Base-by-base conservation (phyloP, 2,797 vertebrate species). In the Pseudochromis fuscus region DNA sequence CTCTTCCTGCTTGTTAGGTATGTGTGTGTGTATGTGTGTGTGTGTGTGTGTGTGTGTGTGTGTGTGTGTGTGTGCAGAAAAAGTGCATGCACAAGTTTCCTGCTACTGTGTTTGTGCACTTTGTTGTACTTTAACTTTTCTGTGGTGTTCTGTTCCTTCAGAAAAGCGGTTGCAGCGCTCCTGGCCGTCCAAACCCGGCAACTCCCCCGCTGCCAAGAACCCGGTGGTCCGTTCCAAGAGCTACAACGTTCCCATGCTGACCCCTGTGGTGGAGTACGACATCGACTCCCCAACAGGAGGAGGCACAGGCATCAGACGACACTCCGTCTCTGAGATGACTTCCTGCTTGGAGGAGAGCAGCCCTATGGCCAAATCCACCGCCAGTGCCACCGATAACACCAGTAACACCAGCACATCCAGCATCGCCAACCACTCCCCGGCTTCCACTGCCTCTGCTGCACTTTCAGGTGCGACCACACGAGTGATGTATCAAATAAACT, bases 191-290 rank as follows among this genome's bases (percentile, higher is more conserved):
- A 96, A 93, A 70, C 84, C 94, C 0, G 89, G 90, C 1, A 94
- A 93, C 12, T 27, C 93, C 50, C 85, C 95, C 0, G 52, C 81
- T 21, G 78, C 91, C 46, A 98, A 98, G 92, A 97, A 96, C 81
- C 96, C 92, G 0, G 97, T 99, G 81, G 95, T 98, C 19, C 95
- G 97, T 1, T 99, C 97, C 0, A 96, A 97, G 90, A 98, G 97
- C 92, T 99, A 98, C 94, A 99, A 98, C 82, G 94, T 97, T 0
- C 97, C 97, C 0, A 89, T 98, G 91, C 93, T 98, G 83, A 97
- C 96, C 0, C 98, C 97, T 0, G 95, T 99, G 77, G 96, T 91
- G 0, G 98, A 99, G 88, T 95, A 96, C 0, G 97, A 97, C 50
- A 15, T 21, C 0, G 91, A 93, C 5, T 25, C 84, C 0, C 58